Percentiles rank a stretch among this genome's conserved stretches.
Conservation (phyloP, 2,888 invertebrate species). For the Drosophila eohydei region DNA sequence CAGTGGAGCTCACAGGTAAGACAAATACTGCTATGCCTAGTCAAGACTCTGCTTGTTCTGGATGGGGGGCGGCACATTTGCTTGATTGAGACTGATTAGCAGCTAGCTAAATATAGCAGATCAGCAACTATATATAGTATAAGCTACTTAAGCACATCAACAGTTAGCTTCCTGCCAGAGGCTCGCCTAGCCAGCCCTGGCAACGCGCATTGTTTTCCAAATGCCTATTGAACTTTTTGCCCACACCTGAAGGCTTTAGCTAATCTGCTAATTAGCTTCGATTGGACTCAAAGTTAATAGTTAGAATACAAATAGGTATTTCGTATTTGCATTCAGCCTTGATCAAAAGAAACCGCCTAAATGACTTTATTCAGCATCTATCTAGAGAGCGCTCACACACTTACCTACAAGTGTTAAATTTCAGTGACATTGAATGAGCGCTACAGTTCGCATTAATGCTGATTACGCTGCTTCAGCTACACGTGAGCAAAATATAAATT, state of each 20-base stretch:
- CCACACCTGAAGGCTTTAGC: too few relatives aligned
- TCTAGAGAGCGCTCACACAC: constrained; percentile 6
- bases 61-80: neutral
- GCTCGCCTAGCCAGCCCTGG: neutral
- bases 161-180: neutral
- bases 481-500: constrained; percentile 24
- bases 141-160: constrained; percentile 2
- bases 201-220: neutral
- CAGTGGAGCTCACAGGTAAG: constrained; percentile 9
- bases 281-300: neutral
- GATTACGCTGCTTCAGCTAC: constrained; percentile 5
- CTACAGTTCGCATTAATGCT: constrained; percentile 25
- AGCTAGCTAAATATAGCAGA: constrained; percentile 21
- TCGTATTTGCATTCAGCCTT: constrained; percentile 13
- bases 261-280: too few relatives aligned
- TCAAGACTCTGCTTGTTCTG: neutral
- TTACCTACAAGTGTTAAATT: constrained; percentile 27
- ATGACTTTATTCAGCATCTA: constrained; percentile 16
- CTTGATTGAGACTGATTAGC: constrained; percentile 5
- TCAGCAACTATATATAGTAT: constrained; percentile 1
- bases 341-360: constrained; percentile 51
- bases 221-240: neutral
- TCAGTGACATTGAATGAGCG: constrained; percentile 42
- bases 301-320: constrained; percentile 1
- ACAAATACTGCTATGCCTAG: neutral